Conservation (phyloP, 2,888 invertebrate species). For the Mythimna ferrago region DNA sequence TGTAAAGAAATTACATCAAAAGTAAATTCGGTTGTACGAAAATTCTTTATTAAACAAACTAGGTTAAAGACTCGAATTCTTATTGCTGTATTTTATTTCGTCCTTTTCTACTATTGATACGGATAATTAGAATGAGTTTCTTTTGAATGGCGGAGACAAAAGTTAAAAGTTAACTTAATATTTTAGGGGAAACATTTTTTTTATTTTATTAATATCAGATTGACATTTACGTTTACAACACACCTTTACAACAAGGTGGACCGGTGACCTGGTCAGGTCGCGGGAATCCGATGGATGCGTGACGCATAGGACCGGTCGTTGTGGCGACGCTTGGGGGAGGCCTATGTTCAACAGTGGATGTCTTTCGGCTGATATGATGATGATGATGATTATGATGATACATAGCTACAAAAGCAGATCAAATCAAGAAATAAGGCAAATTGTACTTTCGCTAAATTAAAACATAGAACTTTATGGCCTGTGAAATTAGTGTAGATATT, state of each 20-base stretch:
- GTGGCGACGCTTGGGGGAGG: no score
- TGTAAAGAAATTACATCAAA: conserved; percentile 34
- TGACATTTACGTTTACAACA: no score
- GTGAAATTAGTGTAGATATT: conserved; percentile 20
- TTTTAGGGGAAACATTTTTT: neutral
- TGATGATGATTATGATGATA: neutral
- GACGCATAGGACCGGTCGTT: no score
- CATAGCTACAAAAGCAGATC: neutral
- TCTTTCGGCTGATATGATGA: no score
- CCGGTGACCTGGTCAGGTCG: no score
- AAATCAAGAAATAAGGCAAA: neutral
- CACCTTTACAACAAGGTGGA: no score
- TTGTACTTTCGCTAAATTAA: neutral
- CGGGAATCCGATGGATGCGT: no score
- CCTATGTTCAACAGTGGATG: no score
- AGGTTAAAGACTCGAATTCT: conserved; percentile 5
- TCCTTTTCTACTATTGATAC: conserved; percentile 10
- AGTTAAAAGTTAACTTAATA: neutral
- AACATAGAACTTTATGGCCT: conserved; percentile 3
- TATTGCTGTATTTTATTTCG: conserved; percentile 3
- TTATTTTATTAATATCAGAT: neutral
- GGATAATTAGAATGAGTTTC: neutral
- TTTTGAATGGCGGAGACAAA: neutral
- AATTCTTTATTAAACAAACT: conserved; percentile 36
- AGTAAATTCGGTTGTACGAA: conserved; percentile 29